Evolutionary conservation across 2,113 vertebrate genomes (phyloP).

Genomic region (Raphicerus campestris): DNA sequence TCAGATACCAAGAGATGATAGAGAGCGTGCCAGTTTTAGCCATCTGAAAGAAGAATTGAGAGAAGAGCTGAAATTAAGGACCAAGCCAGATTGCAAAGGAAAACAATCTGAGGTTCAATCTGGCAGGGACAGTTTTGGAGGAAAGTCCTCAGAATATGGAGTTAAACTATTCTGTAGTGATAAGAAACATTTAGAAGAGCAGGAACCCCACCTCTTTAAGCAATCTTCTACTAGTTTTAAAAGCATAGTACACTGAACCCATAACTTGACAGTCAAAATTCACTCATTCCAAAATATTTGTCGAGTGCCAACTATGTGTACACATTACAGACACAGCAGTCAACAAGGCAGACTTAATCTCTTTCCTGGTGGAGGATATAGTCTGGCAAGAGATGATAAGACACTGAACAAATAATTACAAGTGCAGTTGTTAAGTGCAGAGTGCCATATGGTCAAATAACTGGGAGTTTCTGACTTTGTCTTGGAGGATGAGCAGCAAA

Average conservation of each 20-base stretch:
- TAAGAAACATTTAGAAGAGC: not conserved
- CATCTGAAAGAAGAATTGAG: not conserved
- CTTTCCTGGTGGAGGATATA: not conserved
- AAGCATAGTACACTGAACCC: not conserved
- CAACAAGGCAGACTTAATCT: not conserved
- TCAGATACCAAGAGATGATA: not conserved
- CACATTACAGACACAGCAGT: not conserved
- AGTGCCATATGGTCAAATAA: not conserved
- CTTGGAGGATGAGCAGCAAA: not conserved
- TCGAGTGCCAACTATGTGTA: not conserved
- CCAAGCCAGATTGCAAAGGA: not conserved
- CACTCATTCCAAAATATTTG: not conserved
- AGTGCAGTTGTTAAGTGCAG: not conserved
- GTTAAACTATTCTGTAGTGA: not conserved
- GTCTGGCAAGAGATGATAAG: not conserved
- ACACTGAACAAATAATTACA: not conserved
- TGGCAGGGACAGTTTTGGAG: not conserved
- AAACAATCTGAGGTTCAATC: not conserved
- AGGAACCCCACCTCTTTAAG: not conserved
- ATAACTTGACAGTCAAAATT: not conserved
- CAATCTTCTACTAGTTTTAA: not conserved
- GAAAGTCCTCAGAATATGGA: not conserved
- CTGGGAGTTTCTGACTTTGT: not conserved
- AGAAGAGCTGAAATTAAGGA: not conserved
- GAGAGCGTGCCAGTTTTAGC: not conserved